Evolutionary conservation across 2,113 vertebrate genomes (phyloP).

Genomic region (Ibidorhyncha struthersii): DNA sequence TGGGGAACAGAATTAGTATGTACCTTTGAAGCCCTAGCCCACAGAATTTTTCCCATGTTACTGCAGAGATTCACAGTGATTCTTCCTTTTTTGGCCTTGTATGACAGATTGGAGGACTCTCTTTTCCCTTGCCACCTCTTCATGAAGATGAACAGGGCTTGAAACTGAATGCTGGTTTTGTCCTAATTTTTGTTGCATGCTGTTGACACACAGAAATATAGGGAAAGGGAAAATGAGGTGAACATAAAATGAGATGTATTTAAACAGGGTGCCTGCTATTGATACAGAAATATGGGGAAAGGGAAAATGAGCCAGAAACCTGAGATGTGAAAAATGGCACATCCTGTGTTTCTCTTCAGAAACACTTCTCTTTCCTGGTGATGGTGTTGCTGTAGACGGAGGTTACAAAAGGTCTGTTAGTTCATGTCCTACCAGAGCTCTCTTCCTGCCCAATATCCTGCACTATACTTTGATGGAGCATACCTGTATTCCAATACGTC

Average conservation of each 20-base stretch:
- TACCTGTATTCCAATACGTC: background rate
- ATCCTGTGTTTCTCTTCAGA: background rate
- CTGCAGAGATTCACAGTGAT: background rate
- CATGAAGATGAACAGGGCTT: background rate
- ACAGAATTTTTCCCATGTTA: background rate
- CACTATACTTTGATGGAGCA: background rate
- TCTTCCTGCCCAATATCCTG: background rate
- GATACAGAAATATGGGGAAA: background rate
- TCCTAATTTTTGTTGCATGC: conserved; percentile 21
- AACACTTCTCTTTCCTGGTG: background rate
- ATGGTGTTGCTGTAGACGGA: background rate
- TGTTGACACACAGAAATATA: conserved; percentile 14
- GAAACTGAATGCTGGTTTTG: background rate
- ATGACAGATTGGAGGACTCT: background rate
- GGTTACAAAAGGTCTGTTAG: background rate
- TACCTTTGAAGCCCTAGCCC: background rate
- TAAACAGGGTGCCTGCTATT: background rate
- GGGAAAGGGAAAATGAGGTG: conserved; percentile 25
- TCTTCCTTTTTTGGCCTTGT: background rate
- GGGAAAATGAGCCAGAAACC: background rate
- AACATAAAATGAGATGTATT: background rate
- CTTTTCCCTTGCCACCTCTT: conserved; percentile 2
- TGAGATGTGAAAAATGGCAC: background rate
- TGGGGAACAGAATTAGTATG: background rate
- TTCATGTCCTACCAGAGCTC: background rate